These are phyloP conservation scores for Parus major DNA, from an alignment of 2,113 vertebrate genomes.

Conservation along the genomic window DNA sequence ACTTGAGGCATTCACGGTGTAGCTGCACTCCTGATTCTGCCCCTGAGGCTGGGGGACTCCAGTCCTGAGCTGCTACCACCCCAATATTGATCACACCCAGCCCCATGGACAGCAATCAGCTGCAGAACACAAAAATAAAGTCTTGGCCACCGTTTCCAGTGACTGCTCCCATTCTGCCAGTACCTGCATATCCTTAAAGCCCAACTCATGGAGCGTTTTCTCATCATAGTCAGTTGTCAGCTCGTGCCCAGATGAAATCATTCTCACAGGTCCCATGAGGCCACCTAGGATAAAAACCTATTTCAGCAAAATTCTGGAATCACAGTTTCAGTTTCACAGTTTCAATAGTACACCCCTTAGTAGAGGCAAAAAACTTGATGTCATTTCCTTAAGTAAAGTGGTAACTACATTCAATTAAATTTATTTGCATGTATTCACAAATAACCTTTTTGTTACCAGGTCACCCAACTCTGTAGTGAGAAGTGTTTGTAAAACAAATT, in stretches of 20 bases:
- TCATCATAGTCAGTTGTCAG: constrained; percentile 98
- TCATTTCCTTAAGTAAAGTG: not conserved
- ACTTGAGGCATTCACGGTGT: not conserved
- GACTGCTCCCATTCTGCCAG: not conserved
- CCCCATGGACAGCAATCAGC: not conserved
- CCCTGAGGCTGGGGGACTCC: not conserved
- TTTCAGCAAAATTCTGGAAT: not conserved
- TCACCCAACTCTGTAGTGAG: not conserved
- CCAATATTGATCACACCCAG: not conserved
- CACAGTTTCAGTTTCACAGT: not conserved
- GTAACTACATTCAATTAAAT: not conserved
- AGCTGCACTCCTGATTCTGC: not conserved
- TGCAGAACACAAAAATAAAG: not conserved
- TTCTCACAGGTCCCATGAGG: constrained; percentile 96
- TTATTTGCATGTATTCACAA: not conserved
- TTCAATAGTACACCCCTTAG: not conserved
- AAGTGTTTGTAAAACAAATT: not conserved
- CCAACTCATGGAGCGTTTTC: constrained; percentile 95
- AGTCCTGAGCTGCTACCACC: not conserved
- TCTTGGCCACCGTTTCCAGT: not conserved
- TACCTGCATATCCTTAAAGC: constrained; percentile 99
- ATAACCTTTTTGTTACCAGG: not conserved
- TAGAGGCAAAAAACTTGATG: not conserved
- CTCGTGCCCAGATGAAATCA: constrained; percentile 98
- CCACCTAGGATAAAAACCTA: constrained; percentile 79